Evolutionary conservation across 1,140 invertebrate species (phyloP), one percentile per base, ranked within the genome.

Genomic region (Conus betulinus): DNA sequence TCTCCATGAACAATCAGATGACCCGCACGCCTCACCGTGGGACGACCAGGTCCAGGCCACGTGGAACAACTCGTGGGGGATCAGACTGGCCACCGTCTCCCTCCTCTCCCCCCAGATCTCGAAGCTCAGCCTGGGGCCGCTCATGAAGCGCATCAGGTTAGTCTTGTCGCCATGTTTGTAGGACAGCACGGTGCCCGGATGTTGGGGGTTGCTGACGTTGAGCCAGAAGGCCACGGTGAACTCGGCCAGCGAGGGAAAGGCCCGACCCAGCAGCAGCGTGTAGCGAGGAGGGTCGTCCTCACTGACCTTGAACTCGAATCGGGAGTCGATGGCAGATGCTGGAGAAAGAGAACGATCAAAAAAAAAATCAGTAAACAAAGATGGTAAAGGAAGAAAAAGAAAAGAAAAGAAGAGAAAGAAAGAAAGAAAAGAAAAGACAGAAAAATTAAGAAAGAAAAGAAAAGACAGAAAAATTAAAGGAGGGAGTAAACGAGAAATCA

Each of bases 171-270:
- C 90, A n/a, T 93, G 90, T 78, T 91, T 93, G 91, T 94, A 95
- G n/a, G 94, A 95, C 84, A 95, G 87, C 51, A 95, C 92, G 52
- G 94, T 94, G n/a, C 94, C 93, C 3, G 88, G 78, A 51, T 92
- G 90, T 7, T 81, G 23, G n/a, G 85, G 53, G 78, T 87, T 74
- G 79, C 89, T 89, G 25, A 94, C 91, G 86, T 92, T 91, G 17
- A 95, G 90, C 94, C 94, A 95, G 55, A 94, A 93, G 11, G 92
- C 91, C 53, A 95, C 91, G 11, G 94, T 95, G 81, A 95, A 94
- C 11, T 89, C 79, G 0, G 85, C 87, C 25, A 95, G 91, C 55
- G 90, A 87, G 0, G 95, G 95, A 87, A 95, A 95, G 20, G 93
- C 92, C 90, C 94, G 94, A 55, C 93, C 93, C 74, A 94, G 85